A percentile compares a stretch with the other conserved stretches of the same genome.
Conservation (phyloP, 1,140 invertebrate genomes). For the Ooceraea biroi region DNA sequence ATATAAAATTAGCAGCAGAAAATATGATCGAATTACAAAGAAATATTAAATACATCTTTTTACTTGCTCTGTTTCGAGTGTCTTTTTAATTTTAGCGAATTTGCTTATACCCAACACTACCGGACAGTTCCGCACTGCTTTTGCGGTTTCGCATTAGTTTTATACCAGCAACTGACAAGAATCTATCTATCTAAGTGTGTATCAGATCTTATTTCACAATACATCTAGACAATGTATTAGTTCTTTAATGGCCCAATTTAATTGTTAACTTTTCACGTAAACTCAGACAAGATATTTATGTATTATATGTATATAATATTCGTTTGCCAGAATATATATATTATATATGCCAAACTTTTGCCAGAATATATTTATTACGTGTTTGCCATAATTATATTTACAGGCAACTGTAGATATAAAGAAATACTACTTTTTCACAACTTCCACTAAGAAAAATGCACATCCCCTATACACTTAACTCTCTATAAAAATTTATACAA, state of each 20-base stretch:
- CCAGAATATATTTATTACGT: no score
- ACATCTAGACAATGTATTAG: slow-evolving; percentile 15
- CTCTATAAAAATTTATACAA: slow-evolving; percentile 38
- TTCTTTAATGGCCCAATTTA: not conserved
- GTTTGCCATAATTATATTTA: not conserved
- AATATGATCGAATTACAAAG: no score
- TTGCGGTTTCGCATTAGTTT: slow-evolving; percentile 53
- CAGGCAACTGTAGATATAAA: not conserved
- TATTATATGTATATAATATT: not conserved
- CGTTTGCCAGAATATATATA: no score
- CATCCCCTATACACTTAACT: slow-evolving; percentile 6
- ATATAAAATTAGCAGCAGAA: no score
- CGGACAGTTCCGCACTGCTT: slow-evolving; percentile 20
- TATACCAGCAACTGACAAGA: slow-evolving; percentile 35
- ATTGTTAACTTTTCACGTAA: not conserved
- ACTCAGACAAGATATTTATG: not conserved
- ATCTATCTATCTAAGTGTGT: slow-evolving; percentile 37
- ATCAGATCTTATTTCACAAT: slow-evolving; percentile 14
- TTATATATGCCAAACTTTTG: no score
- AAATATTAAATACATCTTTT: not conserved
- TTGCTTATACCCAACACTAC: slow-evolving; percentile 52
- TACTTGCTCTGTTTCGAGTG: not conserved
- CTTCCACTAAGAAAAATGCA: not conserved
- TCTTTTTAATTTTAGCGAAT: not conserved
- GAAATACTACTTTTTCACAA: not conserved